These are phyloP conservation scores for Drosophila ananassae DNA, from an alignment of 1,140 invertebrate species.

Conservation along the genomic window DNA sequence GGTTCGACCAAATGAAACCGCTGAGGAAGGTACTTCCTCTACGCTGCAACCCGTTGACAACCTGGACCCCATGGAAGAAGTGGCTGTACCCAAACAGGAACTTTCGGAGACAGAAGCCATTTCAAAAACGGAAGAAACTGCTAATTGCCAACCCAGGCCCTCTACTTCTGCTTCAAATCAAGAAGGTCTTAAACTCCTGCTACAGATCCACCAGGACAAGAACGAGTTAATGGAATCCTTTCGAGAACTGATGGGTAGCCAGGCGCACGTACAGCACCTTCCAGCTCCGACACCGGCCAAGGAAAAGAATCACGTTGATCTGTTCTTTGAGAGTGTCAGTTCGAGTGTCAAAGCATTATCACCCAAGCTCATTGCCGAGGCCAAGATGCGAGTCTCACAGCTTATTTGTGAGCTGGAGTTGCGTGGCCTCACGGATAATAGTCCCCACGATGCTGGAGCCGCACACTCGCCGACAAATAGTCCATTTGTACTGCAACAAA, in stretches of 20 bases:
- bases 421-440: constrained; percentile 59
- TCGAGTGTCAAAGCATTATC: constrained; percentile 78
- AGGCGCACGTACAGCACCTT: constrained; percentile 13
- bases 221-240: constrained; percentile 79
- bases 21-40: neutral
- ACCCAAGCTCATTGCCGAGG: constrained; percentile 75
- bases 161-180: constrained; percentile 42
- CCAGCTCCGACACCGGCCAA: constrained; percentile 9
- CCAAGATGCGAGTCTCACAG: constrained; percentile 81
- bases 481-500: neutral
- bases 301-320: constrained; percentile 76
- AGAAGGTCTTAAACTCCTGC: constrained; percentile 69
- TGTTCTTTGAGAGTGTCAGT: constrained; percentile 81
- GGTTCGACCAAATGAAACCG: neutral
- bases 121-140: neutral
- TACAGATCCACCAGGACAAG: constrained; percentile 82
- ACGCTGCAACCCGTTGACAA: neutral
- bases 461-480: constrained; percentile 10
- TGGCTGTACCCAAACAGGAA: constrained; percentile 16
- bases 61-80: neutral
- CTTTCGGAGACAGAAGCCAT: constrained; percentile 1
- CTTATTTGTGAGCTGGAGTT: constrained; percentile 77
- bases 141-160: neutral
- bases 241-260: constrained; percentile 70
- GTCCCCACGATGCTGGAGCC: constrained; percentile 12